Percentiles rank a stretch among this genome's conserved stretches.
Evolutionary conservation across 1,140 invertebrate genomes (phyloP).

Genomic region (Bombus pyrosoma): DNA sequence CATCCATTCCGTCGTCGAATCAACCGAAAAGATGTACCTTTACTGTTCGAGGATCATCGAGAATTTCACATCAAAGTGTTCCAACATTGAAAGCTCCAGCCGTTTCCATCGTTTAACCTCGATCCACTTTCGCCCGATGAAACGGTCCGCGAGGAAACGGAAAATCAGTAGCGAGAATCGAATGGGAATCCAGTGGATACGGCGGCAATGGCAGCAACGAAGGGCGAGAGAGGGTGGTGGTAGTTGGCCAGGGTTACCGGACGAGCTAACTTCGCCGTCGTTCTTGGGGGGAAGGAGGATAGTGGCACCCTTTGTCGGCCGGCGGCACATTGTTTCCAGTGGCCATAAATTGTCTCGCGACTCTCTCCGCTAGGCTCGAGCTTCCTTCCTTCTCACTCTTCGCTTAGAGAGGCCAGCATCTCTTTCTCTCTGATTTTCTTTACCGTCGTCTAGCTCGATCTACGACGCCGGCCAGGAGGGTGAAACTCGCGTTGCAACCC

Average conservation of each 20-base stretch:
- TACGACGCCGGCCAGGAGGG: slow-evolving; percentile 17
- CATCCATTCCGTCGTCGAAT: background rate
- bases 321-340: slow-evolving; percentile 72
- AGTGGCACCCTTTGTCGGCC: slow-evolving; percentile 65
- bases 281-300: slow-evolving; percentile 1
- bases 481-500: slow-evolving; percentile 9
- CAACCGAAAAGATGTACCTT: too few species aligned
- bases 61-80: too few species aligned
- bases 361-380: slow-evolving; percentile 65
- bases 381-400: slow-evolving; percentile 64
- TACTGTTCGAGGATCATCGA: too few species aligned
- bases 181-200: background rate
- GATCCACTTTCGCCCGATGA: too few species aligned
- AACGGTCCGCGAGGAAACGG: slow-evolving; percentile 27
- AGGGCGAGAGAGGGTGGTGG: background rate
- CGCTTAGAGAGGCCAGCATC: background rate
- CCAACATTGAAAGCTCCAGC: too few species aligned
- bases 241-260: slow-evolving; percentile 51
- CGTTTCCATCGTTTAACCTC: too few species aligned
- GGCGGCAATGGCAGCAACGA: background rate
- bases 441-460: slow-evolving; percentile 47
- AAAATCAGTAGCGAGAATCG: slow-evolving; percentile 35
- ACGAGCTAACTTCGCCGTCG: slow-evolving; percentile 64
- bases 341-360: slow-evolving; percentile 73
- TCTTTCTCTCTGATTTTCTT: slow-evolving; percentile 54